A percentile compares a stretch with the other conserved stretches of the same genome.
Evolutionary conservation across 1,140 invertebrate genomes (phyloP).

Genomic region (Stratiolaelaps scimitus): DNA sequence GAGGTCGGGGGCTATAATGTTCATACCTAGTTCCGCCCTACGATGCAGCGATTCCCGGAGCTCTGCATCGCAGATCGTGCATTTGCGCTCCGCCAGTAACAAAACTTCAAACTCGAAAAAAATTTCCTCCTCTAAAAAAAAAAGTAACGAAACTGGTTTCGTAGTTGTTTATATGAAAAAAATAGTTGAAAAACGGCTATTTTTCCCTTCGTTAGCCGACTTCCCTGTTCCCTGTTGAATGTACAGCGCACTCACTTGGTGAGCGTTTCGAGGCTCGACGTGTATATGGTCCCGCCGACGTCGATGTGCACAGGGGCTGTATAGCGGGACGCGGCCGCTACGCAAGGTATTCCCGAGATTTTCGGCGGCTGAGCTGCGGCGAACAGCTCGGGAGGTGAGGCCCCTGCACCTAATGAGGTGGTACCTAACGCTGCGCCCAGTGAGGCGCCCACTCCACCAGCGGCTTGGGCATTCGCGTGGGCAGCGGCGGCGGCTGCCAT

Average conservation of each 20-base stretch:
- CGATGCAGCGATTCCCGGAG: too few species aligned
- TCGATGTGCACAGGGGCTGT: conserved; percentile 94
- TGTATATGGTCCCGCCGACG: conserved; percentile 90
- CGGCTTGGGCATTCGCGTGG: conserved; percentile 24
- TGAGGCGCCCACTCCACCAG: conserved; percentile 4
- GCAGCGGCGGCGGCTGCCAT: conserved; percentile 27
- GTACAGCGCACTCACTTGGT: conserved; percentile 60
- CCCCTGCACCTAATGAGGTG: neutral
- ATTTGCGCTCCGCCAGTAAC: too few species aligned
- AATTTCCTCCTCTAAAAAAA: too few species aligned
- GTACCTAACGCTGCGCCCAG: too few species aligned
- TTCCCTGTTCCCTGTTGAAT: neutral
- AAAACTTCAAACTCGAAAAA: too few species aligned
- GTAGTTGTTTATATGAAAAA: too few species aligned
- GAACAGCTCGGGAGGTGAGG: conserved; percentile 29
- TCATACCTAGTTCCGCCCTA: too few species aligned
- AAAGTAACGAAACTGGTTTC: too few species aligned
- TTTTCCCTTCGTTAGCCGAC: neutral
- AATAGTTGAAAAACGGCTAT: too few species aligned
- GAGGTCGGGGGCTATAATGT: too few species aligned
- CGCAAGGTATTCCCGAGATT: conserved; percentile 65
- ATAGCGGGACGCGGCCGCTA: conserved; percentile 75
- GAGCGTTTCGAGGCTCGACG: conserved; percentile 82
- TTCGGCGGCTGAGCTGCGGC: conserved; percentile 46
- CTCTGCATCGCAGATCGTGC: too few species aligned